Percentiles rank a stretch among this genome's conserved stretches.
These are phyloP conservation scores for Rousettus leschenaultii DNA, from an alignment of 2,113 vertebrate genomes.

Conservation along the genomic window DNA sequence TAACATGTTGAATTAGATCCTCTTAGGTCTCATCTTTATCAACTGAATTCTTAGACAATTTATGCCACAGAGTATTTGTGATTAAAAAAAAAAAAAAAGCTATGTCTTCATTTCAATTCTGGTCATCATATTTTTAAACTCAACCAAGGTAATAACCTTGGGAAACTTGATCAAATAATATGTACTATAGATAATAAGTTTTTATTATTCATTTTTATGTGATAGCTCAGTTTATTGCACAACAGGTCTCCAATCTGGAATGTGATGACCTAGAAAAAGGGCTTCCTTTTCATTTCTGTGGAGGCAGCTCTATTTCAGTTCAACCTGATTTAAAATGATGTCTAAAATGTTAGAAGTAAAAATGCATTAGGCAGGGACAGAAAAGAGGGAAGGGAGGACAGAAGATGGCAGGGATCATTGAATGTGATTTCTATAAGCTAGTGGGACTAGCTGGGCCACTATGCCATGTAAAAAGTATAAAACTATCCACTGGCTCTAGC, in stretches of 20 bases:
- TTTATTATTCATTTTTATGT: background rate
- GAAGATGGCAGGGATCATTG: background rate
- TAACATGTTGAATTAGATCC: constrained; percentile 24
- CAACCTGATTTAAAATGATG: background rate
- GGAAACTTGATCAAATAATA: background rate
- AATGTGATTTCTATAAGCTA: background rate
- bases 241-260: background rate
- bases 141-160: background rate
- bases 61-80: background rate
- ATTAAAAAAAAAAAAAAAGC: background rate
- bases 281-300: background rate
- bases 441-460: fast-evolving
- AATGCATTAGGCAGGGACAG: background rate
- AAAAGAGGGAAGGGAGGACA: background rate
- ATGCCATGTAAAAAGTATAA: background rate
- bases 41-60: background rate
- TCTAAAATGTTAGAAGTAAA: background rate
- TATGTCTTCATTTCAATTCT: background rate
- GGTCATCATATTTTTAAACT: background rate
- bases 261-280: background rate
- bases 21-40: background rate
- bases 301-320: background rate
- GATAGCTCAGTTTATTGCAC: background rate
- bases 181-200: background rate
- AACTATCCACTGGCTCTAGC: background rate